Conservation (phyloP, 2,888 invertebrate species). For the Heliconius aoede region DNA sequence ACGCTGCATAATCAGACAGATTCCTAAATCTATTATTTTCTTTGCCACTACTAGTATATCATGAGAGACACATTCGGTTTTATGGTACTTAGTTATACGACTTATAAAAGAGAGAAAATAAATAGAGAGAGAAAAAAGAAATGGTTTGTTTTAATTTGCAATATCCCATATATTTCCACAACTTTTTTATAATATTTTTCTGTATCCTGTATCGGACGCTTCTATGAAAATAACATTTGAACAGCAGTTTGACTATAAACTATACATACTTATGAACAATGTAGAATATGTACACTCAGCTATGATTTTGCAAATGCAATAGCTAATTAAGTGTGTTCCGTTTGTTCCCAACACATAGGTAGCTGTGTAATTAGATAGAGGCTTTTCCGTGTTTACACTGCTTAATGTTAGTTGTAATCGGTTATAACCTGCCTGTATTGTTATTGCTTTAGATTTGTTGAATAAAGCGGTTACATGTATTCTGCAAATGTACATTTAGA, state of each 20-base stretch:
- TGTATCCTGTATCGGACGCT: too few species aligned
- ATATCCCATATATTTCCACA: too few species aligned
- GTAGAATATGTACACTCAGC: constrained; percentile 3
- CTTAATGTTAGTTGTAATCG: background rate
- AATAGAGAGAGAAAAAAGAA: too few species aligned
- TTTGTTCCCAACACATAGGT: background rate
- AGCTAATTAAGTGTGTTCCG: constrained; percentile 4
- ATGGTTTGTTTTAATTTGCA: background rate
- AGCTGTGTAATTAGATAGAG: constrained; percentile 15
- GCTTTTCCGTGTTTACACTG: constrained; percentile 10
- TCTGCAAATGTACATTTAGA: background rate
- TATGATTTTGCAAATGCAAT: constrained; percentile 8
- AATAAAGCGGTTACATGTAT: background rate
- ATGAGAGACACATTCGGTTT: constrained; percentile 23
- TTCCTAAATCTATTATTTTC: constrained; percentile 42
- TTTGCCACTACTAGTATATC: constrained; percentile 30
- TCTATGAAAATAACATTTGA: too few species aligned
- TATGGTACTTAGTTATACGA: background rate
- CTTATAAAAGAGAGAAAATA: too few species aligned
- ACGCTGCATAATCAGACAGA: constrained; percentile 51
- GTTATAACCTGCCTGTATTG: background rate
- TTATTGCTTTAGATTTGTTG: background rate
- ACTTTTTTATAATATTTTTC: too few species aligned
- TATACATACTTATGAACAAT: background rate
- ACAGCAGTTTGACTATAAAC: too few species aligned